Conservation (phyloP, 2,888 invertebrate species). For the Salticus scenicus region DNA sequence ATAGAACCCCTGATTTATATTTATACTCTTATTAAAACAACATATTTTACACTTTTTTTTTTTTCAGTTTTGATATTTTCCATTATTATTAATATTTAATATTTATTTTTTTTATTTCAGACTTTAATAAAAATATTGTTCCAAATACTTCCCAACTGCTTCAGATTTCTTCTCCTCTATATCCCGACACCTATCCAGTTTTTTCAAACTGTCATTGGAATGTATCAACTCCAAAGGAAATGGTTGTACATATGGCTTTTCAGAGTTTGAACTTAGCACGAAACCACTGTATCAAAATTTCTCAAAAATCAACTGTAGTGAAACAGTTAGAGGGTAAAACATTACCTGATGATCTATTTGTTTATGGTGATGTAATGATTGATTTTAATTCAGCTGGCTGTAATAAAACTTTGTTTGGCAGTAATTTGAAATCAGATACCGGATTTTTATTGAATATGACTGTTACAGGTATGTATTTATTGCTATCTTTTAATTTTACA, state of each 20-base stretch:
- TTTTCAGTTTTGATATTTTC: too few relatives aligned
- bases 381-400: conserved; percentile 49
- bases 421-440: conserved; percentile 6
- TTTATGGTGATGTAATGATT: conserved; percentile 18
- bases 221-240: conserved; percentile 20
- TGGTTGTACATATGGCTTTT: conserved; percentile 44
- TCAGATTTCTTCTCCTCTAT: conserved; percentile 44
- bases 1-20: too few relatives aligned
- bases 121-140: too few relatives aligned
- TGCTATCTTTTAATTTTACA: too few relatives aligned
- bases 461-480: conserved; percentile 52
- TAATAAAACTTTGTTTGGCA: not conserved
- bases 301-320: not conserved
- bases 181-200: conserved; percentile 61
- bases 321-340: not conserved
- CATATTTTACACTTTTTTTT: too few relatives aligned
- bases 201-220: conserved; percentile 49
- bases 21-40: too few relatives aligned
- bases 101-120: too few relatives aligned
- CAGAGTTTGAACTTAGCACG: conserved; percentile 33
- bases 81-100: too few relatives aligned
- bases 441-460: conserved; percentile 54
- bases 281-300: conserved; percentile 45
- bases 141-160: too few relatives aligned
- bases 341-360: conserved; percentile 34